A percentile compares a stretch with the other conserved stretches of the same genome.
Conservation (phyloP, 2,797 vertebrate genomes). For the Loriculus beryllinus region DNA sequence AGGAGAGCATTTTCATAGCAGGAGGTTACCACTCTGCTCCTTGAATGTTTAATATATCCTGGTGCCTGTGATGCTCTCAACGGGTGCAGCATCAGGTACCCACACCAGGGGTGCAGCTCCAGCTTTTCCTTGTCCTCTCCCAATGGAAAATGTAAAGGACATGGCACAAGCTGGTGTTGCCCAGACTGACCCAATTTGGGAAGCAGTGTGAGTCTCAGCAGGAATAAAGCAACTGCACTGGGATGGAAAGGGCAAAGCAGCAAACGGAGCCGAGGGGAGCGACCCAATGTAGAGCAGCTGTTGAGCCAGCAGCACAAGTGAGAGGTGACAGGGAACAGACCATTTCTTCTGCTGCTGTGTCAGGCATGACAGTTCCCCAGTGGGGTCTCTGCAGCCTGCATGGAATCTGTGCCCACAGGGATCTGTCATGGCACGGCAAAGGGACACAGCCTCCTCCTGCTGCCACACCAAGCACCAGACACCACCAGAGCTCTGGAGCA, state of each 20-base stretch:
- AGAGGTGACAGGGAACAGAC: not conserved
- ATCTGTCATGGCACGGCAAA: accelerated
- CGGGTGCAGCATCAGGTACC: not conserved
- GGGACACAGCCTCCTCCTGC: not conserved
- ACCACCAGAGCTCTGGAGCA: not conserved
- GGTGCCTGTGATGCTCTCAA: accelerated
- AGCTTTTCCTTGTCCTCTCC: not conserved
- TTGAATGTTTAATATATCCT: accelerated
- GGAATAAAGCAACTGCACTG: not conserved
- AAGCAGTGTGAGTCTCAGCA: not conserved
- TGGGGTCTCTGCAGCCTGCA: not conserved
- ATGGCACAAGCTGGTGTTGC: not conserved
- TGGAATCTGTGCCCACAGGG: accelerated
- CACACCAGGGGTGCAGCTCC: not conserved
- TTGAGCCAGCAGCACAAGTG: not conserved
- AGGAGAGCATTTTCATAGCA: not conserved
- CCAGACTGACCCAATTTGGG: not conserved
- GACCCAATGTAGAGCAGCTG: accelerated
- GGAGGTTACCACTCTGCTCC: not conserved
- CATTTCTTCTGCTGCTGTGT: accelerated
- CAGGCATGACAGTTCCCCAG: not conserved
- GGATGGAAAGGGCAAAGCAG: not conserved
- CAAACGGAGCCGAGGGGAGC: accelerated
- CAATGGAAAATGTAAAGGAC: not conserved
- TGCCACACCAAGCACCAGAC: not conserved